Evolutionary conservation across 1,140 invertebrate species (phyloP), one percentile per base, ranked within the genome.

Genomic region (Aradophagus sp.): DNA sequence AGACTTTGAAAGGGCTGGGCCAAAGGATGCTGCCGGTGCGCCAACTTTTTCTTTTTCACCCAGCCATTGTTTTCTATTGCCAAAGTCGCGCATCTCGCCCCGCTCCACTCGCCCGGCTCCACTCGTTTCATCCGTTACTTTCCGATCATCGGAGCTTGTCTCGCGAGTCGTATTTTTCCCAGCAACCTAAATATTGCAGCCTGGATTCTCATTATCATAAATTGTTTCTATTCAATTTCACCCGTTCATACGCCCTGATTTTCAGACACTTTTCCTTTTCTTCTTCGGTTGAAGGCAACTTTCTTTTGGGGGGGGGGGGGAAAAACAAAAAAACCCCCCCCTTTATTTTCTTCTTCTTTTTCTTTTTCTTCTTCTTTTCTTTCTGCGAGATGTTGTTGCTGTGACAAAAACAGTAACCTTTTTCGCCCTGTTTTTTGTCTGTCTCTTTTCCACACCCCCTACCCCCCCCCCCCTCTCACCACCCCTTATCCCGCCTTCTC

Each of bases 1-100:
- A 67, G 67, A 68, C 56, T 71, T 66, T 15, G 45, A 47, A 58
- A 38, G 44, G 69, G 56, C 52, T 38, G 67, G 39, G 15, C 68
- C 32, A 71, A 75, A 69, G 69, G 68, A 56, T 41, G 50, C 34
- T 23, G 20, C 4, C 45, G 67, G 63, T 53, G 66, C 55, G 52
- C 8, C 42, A 80, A 80, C 80, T 84, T 86, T 85, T 85, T 86
- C 82, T 83, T 86, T 86, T 84, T 80, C 78, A 29, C 77, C 75
- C 71, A 63, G 69, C 81, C 77, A 85, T 86, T 84, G 81, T 85
- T 81, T 82, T 67, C 78, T 74, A 80, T 81, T 80, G 75, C 76
- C 68, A 26, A 47, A 61, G 38, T 67, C 70, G 71, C 55, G 29
- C n/a, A n/a, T n/a, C n/a, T n/a, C n/a, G n/a, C n/a, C n/a, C n/a